Conservation (phyloP, 2,888 invertebrate genomes). For the Drosophila melanocephala region DNA sequence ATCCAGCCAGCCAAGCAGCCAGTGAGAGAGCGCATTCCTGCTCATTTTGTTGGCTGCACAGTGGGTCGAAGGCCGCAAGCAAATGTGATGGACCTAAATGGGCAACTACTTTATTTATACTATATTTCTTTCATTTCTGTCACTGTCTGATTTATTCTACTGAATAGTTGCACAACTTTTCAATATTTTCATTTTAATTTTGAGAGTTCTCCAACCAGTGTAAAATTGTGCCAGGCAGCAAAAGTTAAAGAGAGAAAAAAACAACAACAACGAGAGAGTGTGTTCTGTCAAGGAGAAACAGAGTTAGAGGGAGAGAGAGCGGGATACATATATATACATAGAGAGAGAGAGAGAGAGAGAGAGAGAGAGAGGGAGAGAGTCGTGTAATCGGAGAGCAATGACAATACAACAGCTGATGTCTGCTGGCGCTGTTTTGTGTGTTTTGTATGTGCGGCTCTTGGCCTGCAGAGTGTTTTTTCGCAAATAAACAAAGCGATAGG, state of each 20-base stretch:
- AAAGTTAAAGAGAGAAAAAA: conserved; percentile 2
- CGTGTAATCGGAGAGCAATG: conserved; percentile 34
- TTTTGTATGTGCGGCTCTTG: conserved; percentile 43
- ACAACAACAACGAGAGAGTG: not conserved
- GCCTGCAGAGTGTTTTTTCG: conserved; percentile 61
- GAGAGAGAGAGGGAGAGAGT: conserved; percentile 29
- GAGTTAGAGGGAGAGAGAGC: not conserved
- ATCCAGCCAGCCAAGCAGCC: conserved; percentile 24
- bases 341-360: not conserved
- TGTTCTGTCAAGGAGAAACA: not conserved
- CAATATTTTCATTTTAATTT: not conserved
- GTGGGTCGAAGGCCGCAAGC: conserved; percentile 24
- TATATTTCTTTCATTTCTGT: not conserved
- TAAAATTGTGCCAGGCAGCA: conserved; percentile 2
- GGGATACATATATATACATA: not conserved
- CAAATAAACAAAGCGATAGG: conserved; percentile 73
- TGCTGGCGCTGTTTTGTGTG: conserved; percentile 45
- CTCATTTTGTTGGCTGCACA: conserved; percentile 50
- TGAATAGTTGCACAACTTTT: not conserved
- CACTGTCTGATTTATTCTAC: not conserved
- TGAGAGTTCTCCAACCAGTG: not conserved
- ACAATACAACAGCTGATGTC: conserved; percentile 55
- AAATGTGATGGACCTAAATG: not conserved
- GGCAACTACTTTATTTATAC: not conserved
- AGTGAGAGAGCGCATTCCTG: conserved; percentile 30